These are phyloP conservation scores for Drosophila melanica DNA, from an alignment of 1,140 invertebrate genomes.

Conservation along the genomic window DNA sequence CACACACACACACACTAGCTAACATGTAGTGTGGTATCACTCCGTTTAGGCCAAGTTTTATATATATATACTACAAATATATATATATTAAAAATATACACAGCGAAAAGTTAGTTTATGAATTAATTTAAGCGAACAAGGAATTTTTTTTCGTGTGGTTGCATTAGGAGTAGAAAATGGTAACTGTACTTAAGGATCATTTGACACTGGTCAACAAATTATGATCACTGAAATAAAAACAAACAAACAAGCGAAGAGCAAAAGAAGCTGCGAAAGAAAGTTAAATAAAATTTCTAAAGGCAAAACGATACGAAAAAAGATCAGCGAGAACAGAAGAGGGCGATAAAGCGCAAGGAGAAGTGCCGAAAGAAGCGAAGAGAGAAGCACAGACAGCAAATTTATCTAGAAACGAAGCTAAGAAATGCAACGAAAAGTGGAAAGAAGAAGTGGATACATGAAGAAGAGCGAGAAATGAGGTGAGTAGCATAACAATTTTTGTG, in stretches of 20 bases:
- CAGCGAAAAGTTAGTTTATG: conserved; percentile 49
- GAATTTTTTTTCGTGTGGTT: conserved; percentile 49
- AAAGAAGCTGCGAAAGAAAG: too few relatives aligned
- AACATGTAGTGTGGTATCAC: conserved; percentile 26
- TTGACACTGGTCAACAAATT: conserved; percentile 10
- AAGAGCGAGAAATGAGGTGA: too few relatives aligned
- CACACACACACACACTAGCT: not conserved
- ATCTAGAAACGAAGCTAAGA: not conserved
- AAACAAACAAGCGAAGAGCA: not conserved
- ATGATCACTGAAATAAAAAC: not conserved
- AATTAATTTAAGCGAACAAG: conserved; percentile 57
- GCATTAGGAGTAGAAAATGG: conserved; percentile 3
- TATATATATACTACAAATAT: conserved; percentile 38
- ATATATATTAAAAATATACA: conserved; percentile 42
- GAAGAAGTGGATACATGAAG: too few relatives aligned
- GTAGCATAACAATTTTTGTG: not conserved
- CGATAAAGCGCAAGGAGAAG: not conserved
- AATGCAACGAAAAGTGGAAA: too few relatives aligned
- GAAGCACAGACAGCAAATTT: too few relatives aligned
- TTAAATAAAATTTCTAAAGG: too few relatives aligned
- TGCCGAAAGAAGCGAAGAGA: not conserved
- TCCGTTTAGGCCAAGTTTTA: conserved; percentile 74
- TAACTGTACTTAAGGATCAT: not conserved
- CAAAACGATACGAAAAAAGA: too few relatives aligned
- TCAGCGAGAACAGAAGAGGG: not conserved